Evolutionary conservation across 2,797 vertebrate genomes (phyloP).

Genomic region (Meda fulgida): DNA sequence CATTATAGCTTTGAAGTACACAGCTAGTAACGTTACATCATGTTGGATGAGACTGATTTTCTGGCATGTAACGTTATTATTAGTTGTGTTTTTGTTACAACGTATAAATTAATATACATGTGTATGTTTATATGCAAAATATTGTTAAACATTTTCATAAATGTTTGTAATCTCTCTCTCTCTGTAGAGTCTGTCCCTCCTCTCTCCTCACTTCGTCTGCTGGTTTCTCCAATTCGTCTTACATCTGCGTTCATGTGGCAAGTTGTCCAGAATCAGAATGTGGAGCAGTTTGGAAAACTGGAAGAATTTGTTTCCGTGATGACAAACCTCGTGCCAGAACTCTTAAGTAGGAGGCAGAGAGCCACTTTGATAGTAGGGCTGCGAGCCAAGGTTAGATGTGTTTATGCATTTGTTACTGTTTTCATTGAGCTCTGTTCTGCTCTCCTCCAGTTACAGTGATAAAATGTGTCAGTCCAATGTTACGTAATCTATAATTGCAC

Average conservation of each 20-base stretch:
- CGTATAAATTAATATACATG: not conserved
- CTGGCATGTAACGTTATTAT: not conserved
- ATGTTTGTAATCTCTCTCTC: not conserved
- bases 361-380: conserved; percentile 73
- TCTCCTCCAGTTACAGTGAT: not conserved
- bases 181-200: conserved; percentile 47
- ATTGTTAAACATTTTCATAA: not conserved
- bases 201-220: conserved; percentile 58
- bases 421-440: not conserved
- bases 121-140: not conserved
- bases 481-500: not conserved
- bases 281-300: conserved; percentile 70
- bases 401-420: not conserved
- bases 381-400: conserved; percentile 69
- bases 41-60: not conserved
- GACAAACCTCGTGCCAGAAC: conserved; percentile 65
- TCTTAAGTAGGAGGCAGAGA: conserved; percentile 71
- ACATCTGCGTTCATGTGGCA: conserved; percentile 71
- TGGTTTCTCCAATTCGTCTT: conserved; percentile 65
- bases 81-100: not conserved
- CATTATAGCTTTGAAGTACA: conserved; percentile 12
- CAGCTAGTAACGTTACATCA: conserved; percentile 1
- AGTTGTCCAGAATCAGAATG: conserved; percentile 61
- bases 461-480: not conserved
- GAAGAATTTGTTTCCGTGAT: conserved; percentile 70